Percentiles rank a stretch among this genome's conserved stretches.
Conservation (phyloP, 2,888 invertebrate genomes). For the Hemaris fuciformis region DNA sequence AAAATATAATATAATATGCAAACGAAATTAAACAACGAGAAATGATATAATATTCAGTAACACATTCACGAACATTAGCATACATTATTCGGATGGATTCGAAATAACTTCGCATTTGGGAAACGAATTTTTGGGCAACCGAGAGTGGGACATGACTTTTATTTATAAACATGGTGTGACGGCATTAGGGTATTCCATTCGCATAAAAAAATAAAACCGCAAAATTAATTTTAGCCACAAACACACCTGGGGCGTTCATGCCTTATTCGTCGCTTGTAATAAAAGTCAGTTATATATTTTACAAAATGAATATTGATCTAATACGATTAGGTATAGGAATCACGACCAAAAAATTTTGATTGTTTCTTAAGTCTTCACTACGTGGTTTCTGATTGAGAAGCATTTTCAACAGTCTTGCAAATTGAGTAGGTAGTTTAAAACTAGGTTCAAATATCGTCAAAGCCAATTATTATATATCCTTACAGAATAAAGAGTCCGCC, state of each 20-base stretch:
- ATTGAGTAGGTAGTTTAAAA: too few relatives aligned
- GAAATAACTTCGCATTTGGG: conserved; percentile 1
- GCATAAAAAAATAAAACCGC: not conserved
- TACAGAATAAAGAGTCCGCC: too few relatives aligned
- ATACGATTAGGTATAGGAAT: too few relatives aligned
- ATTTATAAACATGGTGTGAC: not conserved
- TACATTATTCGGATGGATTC: conserved; percentile 1
- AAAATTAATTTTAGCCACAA: not conserved
- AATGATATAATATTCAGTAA: conserved; percentile 1
- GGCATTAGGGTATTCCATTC: not conserved
- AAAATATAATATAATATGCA: not conserved
- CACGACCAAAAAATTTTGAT: too few relatives aligned
- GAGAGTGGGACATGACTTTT: not conserved
- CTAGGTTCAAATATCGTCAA: too few relatives aligned
- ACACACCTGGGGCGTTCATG: too few relatives aligned
- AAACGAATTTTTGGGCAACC: not conserved
- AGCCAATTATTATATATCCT: too few relatives aligned
- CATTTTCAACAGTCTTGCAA: too few relatives aligned
- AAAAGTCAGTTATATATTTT: not conserved
- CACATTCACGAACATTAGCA: not conserved
- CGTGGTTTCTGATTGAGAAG: too few relatives aligned
- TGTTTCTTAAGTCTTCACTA: too few relatives aligned
- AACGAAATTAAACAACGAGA: not conserved
- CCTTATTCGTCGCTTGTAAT: not conserved
- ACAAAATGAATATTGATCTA: too few relatives aligned